Base-by-base conservation (phyloP, 2,888 invertebrate species). In the Chrysolina oricalcia region DNA sequence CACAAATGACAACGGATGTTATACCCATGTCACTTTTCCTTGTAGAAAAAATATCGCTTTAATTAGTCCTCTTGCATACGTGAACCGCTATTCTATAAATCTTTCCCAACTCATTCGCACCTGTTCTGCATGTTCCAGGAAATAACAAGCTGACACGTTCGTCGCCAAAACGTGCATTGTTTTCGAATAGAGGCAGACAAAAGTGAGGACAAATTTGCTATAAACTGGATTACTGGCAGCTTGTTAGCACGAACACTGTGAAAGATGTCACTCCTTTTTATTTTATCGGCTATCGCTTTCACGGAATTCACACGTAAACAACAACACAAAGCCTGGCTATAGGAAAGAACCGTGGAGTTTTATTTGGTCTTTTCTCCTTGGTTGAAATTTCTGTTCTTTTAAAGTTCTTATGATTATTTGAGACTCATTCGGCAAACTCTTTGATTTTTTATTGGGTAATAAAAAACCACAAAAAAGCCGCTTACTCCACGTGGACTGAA, bases 91-190 rank as follows among this genome's bases (percentile, higher is more conserved):
- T 59, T 59, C 27, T n/a, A 59, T 59, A 59, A 59, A 23, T 59
- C 35, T 59, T 46, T 27, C 59, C 15, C n/a, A 27, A 59, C 59
- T 27, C 23, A 59, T 59, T 59, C 35, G 65, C 72, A 75, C 74
- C 77, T 71, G 71, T 68, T 71, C 69, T 72, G 64, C 73, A 70
- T 72, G 77, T 73, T 64, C 53, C 65, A 40, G 59, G 67, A 53
- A 62, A 70, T 77, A 77, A 75, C 77, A 75, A 77, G 76, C 75
- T 73, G 65, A 76, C 77, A 75, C 75, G 77, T 78, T 63, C 72
- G 70, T 63, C 62, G 50, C 43, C 46, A 64, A 48, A 48, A 79
- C 79, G 79, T 79, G 79, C 73, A 79, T 79, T 79, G 79, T 79
- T 77, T 76, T 59, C 70, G 50, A 74, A 79, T 76, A 73, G 59